Conservation (phyloP, 2,888 invertebrate genomes). For the Xanthostigma xanthostigma region DNA sequence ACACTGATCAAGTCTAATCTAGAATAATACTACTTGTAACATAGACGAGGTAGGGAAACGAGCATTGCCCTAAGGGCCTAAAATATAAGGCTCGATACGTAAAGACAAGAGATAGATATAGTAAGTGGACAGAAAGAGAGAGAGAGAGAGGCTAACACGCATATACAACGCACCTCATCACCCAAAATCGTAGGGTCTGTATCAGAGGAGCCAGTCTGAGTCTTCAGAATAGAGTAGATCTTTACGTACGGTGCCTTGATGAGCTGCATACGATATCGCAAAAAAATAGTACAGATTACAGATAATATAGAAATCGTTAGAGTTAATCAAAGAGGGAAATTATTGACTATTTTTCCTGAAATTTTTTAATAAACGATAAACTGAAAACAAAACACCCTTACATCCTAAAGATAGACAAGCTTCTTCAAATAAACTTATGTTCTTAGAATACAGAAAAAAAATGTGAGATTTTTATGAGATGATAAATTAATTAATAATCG, state of each 20-base stretch:
- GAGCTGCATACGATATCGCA: slow-evolving; percentile 40
- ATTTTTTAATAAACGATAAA: too few relatives aligned
- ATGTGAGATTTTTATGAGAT: too few relatives aligned
- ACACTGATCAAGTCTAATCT: too few relatives aligned
- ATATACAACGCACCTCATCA: slow-evolving; percentile 15
- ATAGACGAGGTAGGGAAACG: too few relatives aligned
- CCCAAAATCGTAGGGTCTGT: slow-evolving; percentile 34
- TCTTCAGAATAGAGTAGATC: slow-evolving; percentile 93
- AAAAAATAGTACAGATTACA: slow-evolving; percentile 3
- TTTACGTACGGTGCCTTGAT: slow-evolving; percentile 94
- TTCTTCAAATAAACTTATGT: too few relatives aligned
- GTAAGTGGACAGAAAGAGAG: too few relatives aligned
- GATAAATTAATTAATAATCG: too few relatives aligned
- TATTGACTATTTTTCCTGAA: not conserved
- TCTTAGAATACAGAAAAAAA: too few relatives aligned
- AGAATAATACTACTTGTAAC: too few relatives aligned
- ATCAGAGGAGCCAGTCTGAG: slow-evolving; percentile 66
- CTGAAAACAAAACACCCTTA: too few relatives aligned
- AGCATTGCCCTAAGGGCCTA: slow-evolving; percentile 5
- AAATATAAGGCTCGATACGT: not conserved
- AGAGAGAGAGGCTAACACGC: not conserved
- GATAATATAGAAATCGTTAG: not conserved
- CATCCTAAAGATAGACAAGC: too few relatives aligned
- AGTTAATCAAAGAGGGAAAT: not conserved
- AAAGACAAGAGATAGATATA: too few relatives aligned